Base-by-base conservation (phyloP, 1,140 invertebrate species). In the Apis mellifera region DNA sequence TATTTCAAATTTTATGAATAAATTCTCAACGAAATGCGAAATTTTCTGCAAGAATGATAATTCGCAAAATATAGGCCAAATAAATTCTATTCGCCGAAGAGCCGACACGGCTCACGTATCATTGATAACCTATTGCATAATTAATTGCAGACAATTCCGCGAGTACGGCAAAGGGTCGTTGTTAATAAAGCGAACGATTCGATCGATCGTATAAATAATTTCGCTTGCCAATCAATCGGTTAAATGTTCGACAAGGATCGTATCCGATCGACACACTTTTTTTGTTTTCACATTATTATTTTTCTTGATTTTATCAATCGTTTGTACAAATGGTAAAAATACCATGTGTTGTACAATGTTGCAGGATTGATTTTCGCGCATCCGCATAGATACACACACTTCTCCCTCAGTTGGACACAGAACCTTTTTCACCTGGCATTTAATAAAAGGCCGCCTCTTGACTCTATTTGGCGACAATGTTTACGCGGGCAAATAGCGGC, bases 371-470 rank as follows among this genome's bases (percentile, higher is more conserved):
- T 59, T n/a, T n/a, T 71, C 23, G n/a, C 69, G 32, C 7, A 19
- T 69, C n/a, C 68, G 17, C 48, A 23, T n/a, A 0, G 8, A 13
- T 42, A n/a, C 12, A 3, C 26, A 1, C 26, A 2, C 17, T 12
- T 32, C 7, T 17, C 26, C 64, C 19, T 12, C 15, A 12, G 21
- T 15, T 19, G 19, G 9, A 32, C 19, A 42, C 19, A 42, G 54
- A 42, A 17, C n/a, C 57, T n/a, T 79, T 57, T 42, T 23, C 62
- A 52, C n/a, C 23, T 26, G 57, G 26, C 52, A 57, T 62, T 71
- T 62, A 79, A 79, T 62, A 62, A 70, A 62, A 69, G n/a, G 55
- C 23, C 42, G 32, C 57, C 52, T 13, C 54, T 70, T 72, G 66
- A 62, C 68, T 72, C n/a, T 72, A 55, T 73, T 79, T 54, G 69